Base-by-base conservation (phyloP, 2,113 vertebrate genomes). In the Rousettus leschenaultii region DNA sequence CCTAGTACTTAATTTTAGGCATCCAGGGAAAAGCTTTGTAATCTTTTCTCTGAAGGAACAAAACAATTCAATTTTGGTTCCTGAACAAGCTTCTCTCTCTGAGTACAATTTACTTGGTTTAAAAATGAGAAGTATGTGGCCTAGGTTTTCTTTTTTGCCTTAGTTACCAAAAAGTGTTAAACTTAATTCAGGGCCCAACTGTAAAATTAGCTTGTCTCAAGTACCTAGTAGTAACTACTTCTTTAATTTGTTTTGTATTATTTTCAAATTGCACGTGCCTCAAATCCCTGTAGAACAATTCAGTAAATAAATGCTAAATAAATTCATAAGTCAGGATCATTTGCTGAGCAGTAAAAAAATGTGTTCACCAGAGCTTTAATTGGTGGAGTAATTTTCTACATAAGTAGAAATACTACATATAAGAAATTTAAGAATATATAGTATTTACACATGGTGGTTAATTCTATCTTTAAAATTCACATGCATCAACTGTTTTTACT, bases 31-130 rank as follows among this genome's bases (percentile, higher is more conserved):
- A 84, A 89, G 9, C 33, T 66, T 94, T 71, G 35, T 87, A 59
- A 51, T 83, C 18, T 65, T 83, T 74, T 66, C 16, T 74, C 40
- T 57, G 68, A 89, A 95, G 63, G 45, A 53, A 59, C 48, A 84
- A 87, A 94, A 61, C 74, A 95, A 92, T 73, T 78, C 74, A 51
- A 74, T 43, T 91, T 86, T 61, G 90, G 35, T 78, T 78, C 22
- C 45, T 68, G 38, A 65, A 78, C 63, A 75, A 11, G 9, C 26
- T 89, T 45, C 0, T 86, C 57, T 89, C 24, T 19, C 80, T 66
- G 83, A 86, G 51, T 74, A 65, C 5, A 6, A 71, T 68, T 65
- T 84, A 43, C 45, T 93, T 70, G 33, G 13, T 40, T 57, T 35
- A 84, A 82, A 89, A 90, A 40, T 45, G 28, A 61, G 63, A 86